These are phyloP conservation scores for Rosalia funebris DNA, from an alignment of 2,888 invertebrate species.

Conservation along the genomic window DNA sequence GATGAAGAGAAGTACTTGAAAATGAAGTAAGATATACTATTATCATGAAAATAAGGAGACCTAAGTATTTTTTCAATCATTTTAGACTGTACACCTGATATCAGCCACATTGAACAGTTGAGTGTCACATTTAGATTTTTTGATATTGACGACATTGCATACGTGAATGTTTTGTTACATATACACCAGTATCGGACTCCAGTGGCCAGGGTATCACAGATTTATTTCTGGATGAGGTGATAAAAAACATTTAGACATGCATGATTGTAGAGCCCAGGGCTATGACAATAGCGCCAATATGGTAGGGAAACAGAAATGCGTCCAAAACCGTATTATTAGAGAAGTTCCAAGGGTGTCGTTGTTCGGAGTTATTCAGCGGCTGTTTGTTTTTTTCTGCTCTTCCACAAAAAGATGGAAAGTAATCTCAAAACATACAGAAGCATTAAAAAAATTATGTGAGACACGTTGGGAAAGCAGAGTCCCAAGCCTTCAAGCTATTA, in stretches of 20 bases:
- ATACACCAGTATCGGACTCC: background rate
- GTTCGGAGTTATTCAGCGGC: conserved; percentile 30
- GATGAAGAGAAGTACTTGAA: no score
- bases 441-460: background rate
- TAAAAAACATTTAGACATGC: background rate
- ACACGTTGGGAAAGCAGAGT: conserved; percentile 6
- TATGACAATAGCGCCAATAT: conserved; percentile 6
- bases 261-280: background rate
- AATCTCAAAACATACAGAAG: background rate
- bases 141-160: no score
- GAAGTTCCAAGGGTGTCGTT: conserved; percentile 35
- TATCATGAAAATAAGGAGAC: no score
- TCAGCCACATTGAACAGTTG: background rate
- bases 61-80: background rate
- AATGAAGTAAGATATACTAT: no score
- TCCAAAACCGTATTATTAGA: conserved; percentile 47
- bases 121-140: background rate
- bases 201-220: background rate
- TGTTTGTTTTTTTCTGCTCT: conserved; percentile 31
- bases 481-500: no score
- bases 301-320: conserved; percentile 17
- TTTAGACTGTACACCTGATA: background rate
- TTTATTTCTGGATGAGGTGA: background rate
- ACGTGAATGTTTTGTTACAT: background rate
- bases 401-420: conserved; percentile 23